Evolutionary conservation across 2,888 invertebrate species (phyloP).

Genomic region (Spialia ferax): DNA sequence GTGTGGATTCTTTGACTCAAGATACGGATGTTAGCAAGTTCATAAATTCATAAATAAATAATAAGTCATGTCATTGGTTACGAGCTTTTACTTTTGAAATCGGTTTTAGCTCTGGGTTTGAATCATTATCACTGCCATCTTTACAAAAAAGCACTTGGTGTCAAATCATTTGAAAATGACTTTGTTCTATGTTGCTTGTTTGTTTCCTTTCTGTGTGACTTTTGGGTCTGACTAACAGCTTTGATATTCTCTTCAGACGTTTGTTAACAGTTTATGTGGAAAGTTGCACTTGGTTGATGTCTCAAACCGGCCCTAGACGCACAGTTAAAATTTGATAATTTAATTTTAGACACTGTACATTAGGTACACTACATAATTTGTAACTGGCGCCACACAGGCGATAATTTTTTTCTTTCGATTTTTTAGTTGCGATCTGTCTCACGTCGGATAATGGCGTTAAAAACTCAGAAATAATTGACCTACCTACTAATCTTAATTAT

Average conservation of each 20-base stretch:
- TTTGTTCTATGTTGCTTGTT: conserved; percentile 62
- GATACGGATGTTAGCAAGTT: conserved; percentile 66
- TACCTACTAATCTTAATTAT: no score
- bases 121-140: conserved; percentile 52
- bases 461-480: no score
- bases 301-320: no score
- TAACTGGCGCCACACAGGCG: no score
- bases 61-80: conserved; percentile 68
- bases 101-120: conserved; percentile 49
- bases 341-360: no score
- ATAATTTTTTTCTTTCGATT: no score
- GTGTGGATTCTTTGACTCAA: conserved; percentile 57
- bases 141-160: conserved; percentile 51
- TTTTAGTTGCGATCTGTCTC: no score
- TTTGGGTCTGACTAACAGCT: conserved; percentile 39
- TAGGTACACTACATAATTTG: no score
- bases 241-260: conserved; percentile 2
- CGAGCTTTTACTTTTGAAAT: conserved; percentile 61
- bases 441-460: no score
- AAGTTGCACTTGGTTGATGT: no score
- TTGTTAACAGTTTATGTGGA: no score
- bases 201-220: conserved; percentile 50
- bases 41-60: conserved; percentile 42
- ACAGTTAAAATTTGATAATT: no score
- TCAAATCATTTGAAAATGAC: conserved; percentile 55